A percentile compares a stretch with the other conserved stretches of the same genome.
These are phyloP conservation scores for Zosterops japonicus DNA, from an alignment of 2,113 vertebrate species.

Conservation along the genomic window DNA sequence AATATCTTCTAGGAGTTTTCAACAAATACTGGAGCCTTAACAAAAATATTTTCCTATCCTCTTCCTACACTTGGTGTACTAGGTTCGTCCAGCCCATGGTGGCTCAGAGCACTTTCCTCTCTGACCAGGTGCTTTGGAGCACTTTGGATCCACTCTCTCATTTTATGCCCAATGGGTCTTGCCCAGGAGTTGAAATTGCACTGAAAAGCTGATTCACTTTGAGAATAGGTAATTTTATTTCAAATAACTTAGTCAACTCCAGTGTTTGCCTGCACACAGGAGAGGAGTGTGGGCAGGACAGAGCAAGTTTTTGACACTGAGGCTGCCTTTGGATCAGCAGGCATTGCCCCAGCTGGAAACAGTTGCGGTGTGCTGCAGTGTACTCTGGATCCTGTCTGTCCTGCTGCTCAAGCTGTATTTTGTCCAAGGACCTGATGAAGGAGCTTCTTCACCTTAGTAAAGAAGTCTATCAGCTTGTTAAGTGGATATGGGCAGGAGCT, in stretches of 20 bases:
- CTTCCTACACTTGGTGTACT: not conserved
- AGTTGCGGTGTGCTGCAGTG: accelerated
- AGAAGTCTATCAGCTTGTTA: not conserved
- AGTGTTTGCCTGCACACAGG: not conserved
- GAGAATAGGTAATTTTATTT: not conserved
- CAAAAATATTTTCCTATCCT: not conserved
- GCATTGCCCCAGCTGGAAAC: not conserved
- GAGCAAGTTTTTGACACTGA: not conserved
- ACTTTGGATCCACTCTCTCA: not conserved
- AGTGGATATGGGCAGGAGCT: not conserved
- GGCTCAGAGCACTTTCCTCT: not conserved
- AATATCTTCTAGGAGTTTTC: not conserved
- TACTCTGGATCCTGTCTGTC: not conserved
- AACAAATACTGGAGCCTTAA: not conserved
- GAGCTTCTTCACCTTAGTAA: not conserved
- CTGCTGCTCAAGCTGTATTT: not conserved
- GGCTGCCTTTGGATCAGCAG: not conserved
- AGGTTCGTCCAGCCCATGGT: not conserved
- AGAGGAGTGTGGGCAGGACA: not conserved
- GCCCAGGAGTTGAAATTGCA: not conserved
- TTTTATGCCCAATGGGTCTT: not conserved
- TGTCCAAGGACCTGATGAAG: not conserved
- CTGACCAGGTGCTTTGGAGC: too few relatives aligned
- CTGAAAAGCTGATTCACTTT: not conserved
- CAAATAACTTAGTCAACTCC: not conserved